These are phyloP conservation scores for Drosophila sordidula DNA, from an alignment of 2,888 invertebrate genomes.

Conservation along the genomic window DNA sequence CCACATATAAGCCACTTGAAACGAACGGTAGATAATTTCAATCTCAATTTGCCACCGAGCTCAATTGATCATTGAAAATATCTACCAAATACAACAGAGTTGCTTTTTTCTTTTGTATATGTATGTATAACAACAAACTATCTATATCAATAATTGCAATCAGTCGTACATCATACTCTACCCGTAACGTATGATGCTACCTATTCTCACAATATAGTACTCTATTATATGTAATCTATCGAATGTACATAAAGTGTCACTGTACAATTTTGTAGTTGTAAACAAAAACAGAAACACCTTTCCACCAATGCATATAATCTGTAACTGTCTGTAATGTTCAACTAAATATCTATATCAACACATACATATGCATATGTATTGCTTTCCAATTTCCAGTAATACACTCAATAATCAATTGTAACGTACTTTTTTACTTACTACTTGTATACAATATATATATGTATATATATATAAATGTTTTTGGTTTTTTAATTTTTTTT, in stretches of 20 bases:
- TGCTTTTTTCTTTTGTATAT: conserved; percentile 79
- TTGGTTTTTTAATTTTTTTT: conserved; percentile 2
- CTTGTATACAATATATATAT: not conserved
- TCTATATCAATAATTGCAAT: conserved; percentile 21
- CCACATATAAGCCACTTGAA: conserved; percentile 50
- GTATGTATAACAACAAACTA: conserved; percentile 47
- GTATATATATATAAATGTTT: conserved; percentile 4
- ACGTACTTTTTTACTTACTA: conserved; percentile 10
- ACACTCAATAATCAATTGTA: conserved; percentile 13
- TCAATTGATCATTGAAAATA: conserved; percentile 76
- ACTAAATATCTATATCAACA: conserved; percentile 26
- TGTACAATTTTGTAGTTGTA: conserved; percentile 51
- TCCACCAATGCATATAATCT: conserved; percentile 23
- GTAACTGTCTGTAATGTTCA: conserved; percentile 22
- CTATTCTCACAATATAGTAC: conserved; percentile 22
- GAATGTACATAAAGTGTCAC: conserved; percentile 41
- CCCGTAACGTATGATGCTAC: conserved; percentile 22
- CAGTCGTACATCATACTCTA: conserved; percentile 27
- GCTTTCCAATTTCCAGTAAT: conserved; percentile 38
- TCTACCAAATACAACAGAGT: conserved; percentile 70
- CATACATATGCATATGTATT: conserved; percentile 44
- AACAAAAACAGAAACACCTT: conserved; percentile 23
- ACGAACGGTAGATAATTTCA: conserved; percentile 76
- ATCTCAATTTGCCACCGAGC: conserved; percentile 65
- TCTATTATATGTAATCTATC: conserved; percentile 30